Evolutionary conservation across 2,888 invertebrate genomes (phyloP).

Genomic region (Megastigmus dorsalis): DNA sequence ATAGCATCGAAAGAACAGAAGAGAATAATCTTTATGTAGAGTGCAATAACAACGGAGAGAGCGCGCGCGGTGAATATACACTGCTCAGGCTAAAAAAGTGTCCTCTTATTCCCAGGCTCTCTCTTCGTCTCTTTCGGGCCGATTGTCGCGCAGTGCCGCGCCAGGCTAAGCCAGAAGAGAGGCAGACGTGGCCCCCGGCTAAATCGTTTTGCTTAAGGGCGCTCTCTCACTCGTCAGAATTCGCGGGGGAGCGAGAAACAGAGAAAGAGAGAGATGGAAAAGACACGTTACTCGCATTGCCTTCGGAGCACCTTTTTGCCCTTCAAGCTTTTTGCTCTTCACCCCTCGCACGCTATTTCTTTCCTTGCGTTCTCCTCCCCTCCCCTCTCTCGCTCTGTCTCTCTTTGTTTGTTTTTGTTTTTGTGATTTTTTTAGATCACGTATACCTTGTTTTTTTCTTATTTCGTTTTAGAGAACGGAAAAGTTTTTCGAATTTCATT

Average conservation of each 20-base stretch:
- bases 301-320: constrained; percentile 39
- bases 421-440: neutral
- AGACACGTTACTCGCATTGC: neutral
- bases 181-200: constrained; percentile 33
- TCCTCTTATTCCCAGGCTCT: neutral
- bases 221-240: constrained; percentile 13
- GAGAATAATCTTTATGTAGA: too few species aligned
- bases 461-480: neutral
- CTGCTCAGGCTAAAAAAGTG: too few species aligned
- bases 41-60: too few species aligned
- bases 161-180: neutral
- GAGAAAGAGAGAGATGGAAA: constrained; percentile 7
- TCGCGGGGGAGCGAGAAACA: neutral
- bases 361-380: neutral
- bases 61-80: too few species aligned
- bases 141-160: constrained; percentile 19
- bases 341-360: constrained; percentile 3
- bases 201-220: constrained; percentile 52
- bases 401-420: neutral
- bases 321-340: neutral
- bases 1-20: constrained; percentile 10
- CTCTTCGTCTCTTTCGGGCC: constrained; percentile 1
- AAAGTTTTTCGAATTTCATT: too few species aligned
- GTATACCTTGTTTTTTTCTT: neutral
- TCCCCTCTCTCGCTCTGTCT: constrained; percentile 8